These are phyloP conservation scores for Volucella inanis DNA, from an alignment of 2,888 invertebrate genomes.

Conservation along the genomic window DNA sequence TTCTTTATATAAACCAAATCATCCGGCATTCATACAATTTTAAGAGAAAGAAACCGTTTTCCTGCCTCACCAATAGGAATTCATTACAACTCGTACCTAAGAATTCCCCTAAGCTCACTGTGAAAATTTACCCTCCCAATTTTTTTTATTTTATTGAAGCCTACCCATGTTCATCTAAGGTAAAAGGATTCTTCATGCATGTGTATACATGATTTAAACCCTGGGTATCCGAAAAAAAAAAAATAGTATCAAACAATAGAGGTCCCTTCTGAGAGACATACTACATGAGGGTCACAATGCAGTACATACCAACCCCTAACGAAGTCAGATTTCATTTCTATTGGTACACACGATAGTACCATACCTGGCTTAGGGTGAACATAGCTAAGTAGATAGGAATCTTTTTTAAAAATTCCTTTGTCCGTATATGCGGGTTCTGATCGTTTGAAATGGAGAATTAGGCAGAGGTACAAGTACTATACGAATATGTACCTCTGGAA, in stretches of 20 bases:
- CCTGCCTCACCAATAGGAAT: constrained; percentile 46
- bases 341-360: constrained; percentile 53
- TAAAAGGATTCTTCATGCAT: constrained; percentile 25
- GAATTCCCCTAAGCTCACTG: constrained; percentile 1
- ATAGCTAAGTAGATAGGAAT: neutral
- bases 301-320: constrained; percentile 53
- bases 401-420: constrained; percentile 36
- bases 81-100: neutral
- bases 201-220: no score
- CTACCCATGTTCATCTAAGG: constrained; percentile 25
- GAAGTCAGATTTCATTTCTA: constrained; percentile 37
- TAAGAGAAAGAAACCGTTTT: neutral
- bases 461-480: no score
- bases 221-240: neutral
- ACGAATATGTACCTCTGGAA: neutral
- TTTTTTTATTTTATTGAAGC: constrained; percentile 37
- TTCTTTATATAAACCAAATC: constrained; percentile 9
- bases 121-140: constrained; percentile 54
- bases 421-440: constrained; percentile 43
- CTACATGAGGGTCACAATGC: constrained; percentile 50
- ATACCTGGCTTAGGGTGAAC: constrained; percentile 1
- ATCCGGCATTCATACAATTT: neutral
- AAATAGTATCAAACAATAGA: constrained; percentile 7
- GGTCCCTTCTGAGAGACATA: neutral
- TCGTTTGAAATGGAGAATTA: constrained; percentile 23